Evolutionary conservation across 2,888 invertebrate species (phyloP).

Genomic region (Eledona agricola): DNA sequence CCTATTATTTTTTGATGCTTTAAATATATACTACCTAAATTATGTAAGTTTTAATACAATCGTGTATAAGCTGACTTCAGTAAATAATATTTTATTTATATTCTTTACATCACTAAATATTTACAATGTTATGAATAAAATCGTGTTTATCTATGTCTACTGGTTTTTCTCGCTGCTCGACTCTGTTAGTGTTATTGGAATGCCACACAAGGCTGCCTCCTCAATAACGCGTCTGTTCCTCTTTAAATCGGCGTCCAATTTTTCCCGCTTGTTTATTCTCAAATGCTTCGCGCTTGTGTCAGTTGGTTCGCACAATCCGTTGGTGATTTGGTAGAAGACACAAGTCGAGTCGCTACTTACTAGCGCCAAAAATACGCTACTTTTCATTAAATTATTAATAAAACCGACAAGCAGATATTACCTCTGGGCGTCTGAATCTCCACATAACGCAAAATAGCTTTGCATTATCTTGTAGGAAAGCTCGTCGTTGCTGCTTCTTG

Average conservation of each 20-base stretch:
- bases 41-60: constrained; percentile 47
- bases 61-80: constrained; percentile 37
- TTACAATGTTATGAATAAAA: constrained; percentile 46
- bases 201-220: constrained; percentile 52
- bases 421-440: constrained; percentile 33
- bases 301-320: constrained; percentile 52
- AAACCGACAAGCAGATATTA: constrained; percentile 17
- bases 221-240: constrained; percentile 50
- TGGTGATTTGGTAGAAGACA: constrained; percentile 62
- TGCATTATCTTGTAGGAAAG: constrained; percentile 60
- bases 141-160: constrained; percentile 41
- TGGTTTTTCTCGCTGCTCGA: constrained; percentile 7
- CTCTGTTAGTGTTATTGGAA: constrained; percentile 46
- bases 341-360: constrained; percentile 62
- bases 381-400: constrained; percentile 10
- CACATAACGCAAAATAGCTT: constrained; percentile 17
- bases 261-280: constrained; percentile 49
- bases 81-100: constrained; percentile 50
- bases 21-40: constrained; percentile 43
- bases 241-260: constrained; percentile 51
- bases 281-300: constrained; percentile 46
- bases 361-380: constrained; percentile 58
- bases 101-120: constrained; percentile 50
- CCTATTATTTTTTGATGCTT: constrained; percentile 50
- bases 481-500: constrained; percentile 57